Base-by-base conservation (phyloP, 37 sponge, comb jelly and placozoan genomes). In the Halichondria panicea region DNA sequence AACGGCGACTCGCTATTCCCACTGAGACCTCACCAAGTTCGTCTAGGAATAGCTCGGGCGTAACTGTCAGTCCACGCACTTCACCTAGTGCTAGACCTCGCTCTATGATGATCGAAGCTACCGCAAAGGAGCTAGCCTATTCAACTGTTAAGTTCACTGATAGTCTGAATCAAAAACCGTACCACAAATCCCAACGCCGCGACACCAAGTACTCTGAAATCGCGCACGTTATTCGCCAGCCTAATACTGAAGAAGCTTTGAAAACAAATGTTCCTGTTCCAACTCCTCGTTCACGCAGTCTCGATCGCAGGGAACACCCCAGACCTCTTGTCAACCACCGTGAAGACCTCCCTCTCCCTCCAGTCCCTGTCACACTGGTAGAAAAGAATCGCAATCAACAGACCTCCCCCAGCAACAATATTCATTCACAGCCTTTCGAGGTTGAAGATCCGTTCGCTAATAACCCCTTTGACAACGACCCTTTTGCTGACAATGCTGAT, bases 311-410 rank as follows among this genome's bases (percentile, higher is more conserved):
- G 31, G 35, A 4, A 18, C 37, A 19, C 52, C 52, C 52, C 52
- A 48, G 52, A 18, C 11, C 52, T 15, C 52, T 15, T 15, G 52
- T 11, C 52, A 48, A 56, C 57, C n/a, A 56, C 27, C 27, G 13
- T 9, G 4, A 12, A 22, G 86, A 85, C 50, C 56, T 78, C 45
- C 79, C 79, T 63, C 86, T 73, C 9, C 78, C 84, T 63, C 79
- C 86, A 11, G 78, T 84, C 43, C 78, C 84, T 4, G 24, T 52
- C 15, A 50, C 76, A 48, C 15, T 24, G 3, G 30, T 38, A 48
- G 43, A 75, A 24, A n/a, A n/a, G n/a, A n/a, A n/a, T n/a, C n/a
- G n/a, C n/a, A n/a, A n/a, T n/a, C n/a, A n/a, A n/a, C n/a, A n/a
- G n/a, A 52, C 63, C 24, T 61, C 63, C 67, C 39, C 33, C 35